Evolutionary conservation across 2,113 vertebrate species (phyloP), one percentile per base, ranked within the genome.

Genomic region (Verasper variegatus): DNA sequence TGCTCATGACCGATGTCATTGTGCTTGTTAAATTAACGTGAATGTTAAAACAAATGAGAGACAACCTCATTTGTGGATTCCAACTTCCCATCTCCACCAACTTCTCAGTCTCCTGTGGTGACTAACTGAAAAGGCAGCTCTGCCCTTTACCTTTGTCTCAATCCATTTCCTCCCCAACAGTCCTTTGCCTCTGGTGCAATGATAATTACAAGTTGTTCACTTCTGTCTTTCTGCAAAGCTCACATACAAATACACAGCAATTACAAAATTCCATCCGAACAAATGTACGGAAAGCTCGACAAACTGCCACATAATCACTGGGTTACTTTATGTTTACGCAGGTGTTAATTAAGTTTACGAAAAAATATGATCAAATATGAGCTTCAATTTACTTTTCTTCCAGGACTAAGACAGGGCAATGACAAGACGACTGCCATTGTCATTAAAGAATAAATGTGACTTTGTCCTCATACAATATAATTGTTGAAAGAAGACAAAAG

Each of bases 161-260:
- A 72, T 70, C 52, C 60, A 74, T 63, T 84, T 81, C 83, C 62
- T 69, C 65, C 20, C 20, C 0, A 49, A 2, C 20, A n/a, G 51
- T 24, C 21, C 62, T 14, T 55, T 54, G 63, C 67, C 74, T 80
- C 2, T 62, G n/a, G 70, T 66, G 52, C 49, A 40, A 45, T 66
- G 54, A 21, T 87, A 83, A 90, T 83, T 80, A 76, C 55, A 66
- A 37, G 47, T 65, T 20, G 8, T 69, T 55, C 56, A 18, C n/a
- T 56, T 57, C 23, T 47, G 61, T 49, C 73, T 73, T 51, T n/a
- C 37, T n/a, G 11, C 52, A 68, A 40, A 64, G 58, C 40, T 51
- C 26, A 47, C 51, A 3, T 21, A 10, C 15, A 65, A n/a, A 49
- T 40, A 40, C 21, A 49, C 15, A 23, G 37, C 11, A 65, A 76